A percentile compares a stretch with the other conserved stretches of the same genome.
Conservation (phyloP, 2,797 vertebrate genomes). For the Hippocampus kuda region DNA sequence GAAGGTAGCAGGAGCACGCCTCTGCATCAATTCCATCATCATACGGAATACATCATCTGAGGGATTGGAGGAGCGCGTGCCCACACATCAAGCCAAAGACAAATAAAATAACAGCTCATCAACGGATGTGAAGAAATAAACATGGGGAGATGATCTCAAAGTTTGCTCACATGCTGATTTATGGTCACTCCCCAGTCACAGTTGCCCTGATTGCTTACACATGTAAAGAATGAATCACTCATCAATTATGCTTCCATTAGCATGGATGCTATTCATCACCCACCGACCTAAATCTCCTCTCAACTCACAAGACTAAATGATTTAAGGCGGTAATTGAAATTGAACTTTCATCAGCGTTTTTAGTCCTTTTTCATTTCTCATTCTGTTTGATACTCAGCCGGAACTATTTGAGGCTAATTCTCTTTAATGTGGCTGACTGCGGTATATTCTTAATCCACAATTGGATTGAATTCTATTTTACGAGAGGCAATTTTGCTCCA, state of each 20-base stretch:
- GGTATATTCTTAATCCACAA: not conserved
- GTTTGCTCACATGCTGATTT: slow-evolving; percentile 13
- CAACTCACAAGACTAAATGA: slow-evolving; percentile 24
- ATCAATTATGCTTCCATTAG: slow-evolving; percentile 27
- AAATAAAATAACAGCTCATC: slow-evolving; percentile 24
- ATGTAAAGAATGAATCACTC: slow-evolving; percentile 25
- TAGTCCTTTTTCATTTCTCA: slow-evolving; percentile 21
- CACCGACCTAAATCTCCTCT: slow-evolving; percentile 21
- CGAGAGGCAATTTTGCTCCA: not conserved
- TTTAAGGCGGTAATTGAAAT: slow-evolving; percentile 37
- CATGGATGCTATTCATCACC: slow-evolving; percentile 13
- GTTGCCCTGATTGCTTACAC: slow-evolving; percentile 18
- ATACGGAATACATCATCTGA: slow-evolving; percentile 42
- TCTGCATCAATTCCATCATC: slow-evolving; percentile 42
- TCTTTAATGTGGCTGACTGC: slow-evolving; percentile 9
- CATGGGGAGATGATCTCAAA: slow-evolving; percentile 5
- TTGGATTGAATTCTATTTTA: slow-evolving; percentile 8
- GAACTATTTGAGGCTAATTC: slow-evolving; percentile 10
- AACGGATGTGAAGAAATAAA: slow-evolving; percentile 7
- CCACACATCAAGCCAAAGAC: slow-evolving; percentile 23
- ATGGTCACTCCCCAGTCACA: slow-evolving; percentile 16
- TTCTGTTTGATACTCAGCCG: slow-evolving; percentile 8
- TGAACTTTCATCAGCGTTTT: slow-evolving; percentile 23
- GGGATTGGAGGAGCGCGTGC: slow-evolving; percentile 27
- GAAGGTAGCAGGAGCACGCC: slow-evolving; percentile 38